phyloP scores from a whole-genome alignment of 1,140 invertebrate genomes.

The Microplitis mediator region DNA sequence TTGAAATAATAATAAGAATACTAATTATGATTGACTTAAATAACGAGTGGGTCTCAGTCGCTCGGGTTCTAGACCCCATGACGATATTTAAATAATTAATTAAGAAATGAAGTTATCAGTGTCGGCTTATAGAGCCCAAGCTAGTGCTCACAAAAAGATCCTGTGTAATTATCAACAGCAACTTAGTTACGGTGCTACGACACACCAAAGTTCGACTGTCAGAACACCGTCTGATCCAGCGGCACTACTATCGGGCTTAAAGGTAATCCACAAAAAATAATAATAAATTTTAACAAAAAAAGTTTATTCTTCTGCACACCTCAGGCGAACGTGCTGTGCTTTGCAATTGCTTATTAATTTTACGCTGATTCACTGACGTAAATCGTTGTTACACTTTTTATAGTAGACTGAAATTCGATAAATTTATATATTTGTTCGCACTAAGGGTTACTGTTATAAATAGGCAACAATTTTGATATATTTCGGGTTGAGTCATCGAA shows the following conservation, averaged over 20 bases:
- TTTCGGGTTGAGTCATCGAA: too few relatives aligned
- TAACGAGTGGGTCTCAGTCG: constrained; percentile 37
- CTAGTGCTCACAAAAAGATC: constrained; percentile 82
- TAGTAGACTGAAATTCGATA: too few relatives aligned
- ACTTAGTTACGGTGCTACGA: constrained; percentile 78
- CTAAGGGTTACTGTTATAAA: too few relatives aligned
- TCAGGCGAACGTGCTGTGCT: too few relatives aligned
- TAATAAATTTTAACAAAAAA: too few relatives aligned
- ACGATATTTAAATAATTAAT: constrained; percentile 38
- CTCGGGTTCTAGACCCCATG: constrained; percentile 35
- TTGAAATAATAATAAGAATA: constrained; percentile 17
- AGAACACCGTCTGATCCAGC: constrained; percentile 62
- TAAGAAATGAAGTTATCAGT: constrained; percentile 80
- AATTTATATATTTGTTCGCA: too few relatives aligned
- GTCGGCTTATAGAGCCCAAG: constrained; percentile 81
- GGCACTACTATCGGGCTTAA: constrained; percentile 62
- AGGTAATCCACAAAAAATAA: constrained; percentile 50
- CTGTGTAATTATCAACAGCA: constrained; percentile 77
- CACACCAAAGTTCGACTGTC: constrained; percentile 66
- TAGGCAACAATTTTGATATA: too few relatives aligned
- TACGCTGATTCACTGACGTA: too few relatives aligned
- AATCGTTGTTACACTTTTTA: too few relatives aligned
- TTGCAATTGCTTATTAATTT: too few relatives aligned
- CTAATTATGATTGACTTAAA: constrained; percentile 43
- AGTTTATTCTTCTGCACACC: too few relatives aligned